Percentiles rank a stretch among this genome's conserved stretches.
Evolutionary conservation across 2,797 vertebrate genomes (phyloP).

Genomic region (Eulemur albifrons): DNA sequence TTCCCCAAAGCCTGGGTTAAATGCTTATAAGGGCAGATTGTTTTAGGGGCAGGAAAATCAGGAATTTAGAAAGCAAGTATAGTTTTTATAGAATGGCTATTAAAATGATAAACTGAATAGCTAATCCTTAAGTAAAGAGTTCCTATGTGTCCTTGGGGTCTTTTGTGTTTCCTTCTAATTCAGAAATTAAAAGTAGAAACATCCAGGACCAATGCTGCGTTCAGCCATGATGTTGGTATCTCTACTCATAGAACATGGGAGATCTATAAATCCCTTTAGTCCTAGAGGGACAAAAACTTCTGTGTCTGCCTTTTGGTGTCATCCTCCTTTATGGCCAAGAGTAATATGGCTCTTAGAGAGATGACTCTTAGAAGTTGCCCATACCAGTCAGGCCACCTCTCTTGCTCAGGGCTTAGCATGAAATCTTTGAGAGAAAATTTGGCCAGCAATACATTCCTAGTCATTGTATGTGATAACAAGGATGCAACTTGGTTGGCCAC

Average conservation of each 20-base stretch:
- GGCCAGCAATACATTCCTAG: background rate
- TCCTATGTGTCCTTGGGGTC: background rate
- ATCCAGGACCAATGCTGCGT: background rate
- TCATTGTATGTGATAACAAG: background rate
- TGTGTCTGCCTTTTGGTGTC: background rate
- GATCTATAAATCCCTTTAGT: background rate
- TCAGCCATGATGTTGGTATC: background rate
- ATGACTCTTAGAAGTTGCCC: background rate
- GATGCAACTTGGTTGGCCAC: background rate
- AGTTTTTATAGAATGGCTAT: background rate
- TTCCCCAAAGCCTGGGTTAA: background rate
- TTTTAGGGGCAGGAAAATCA: background rate
- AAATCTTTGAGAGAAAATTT: background rate
- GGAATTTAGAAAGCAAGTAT: background rate
- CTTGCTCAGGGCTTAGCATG: background rate
- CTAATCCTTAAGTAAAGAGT: background rate
- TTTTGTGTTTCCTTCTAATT: background rate
- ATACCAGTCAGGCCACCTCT: background rate
- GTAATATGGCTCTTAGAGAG: background rate
- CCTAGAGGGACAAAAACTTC: background rate
- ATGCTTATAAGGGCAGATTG: background rate
- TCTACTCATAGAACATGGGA: background rate
- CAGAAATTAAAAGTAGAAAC: constrained; percentile 35
- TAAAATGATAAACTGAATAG: background rate
- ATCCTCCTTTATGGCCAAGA: background rate